These are phyloP conservation scores for Eulemur rubriventer DNA, from an alignment of 2,797 vertebrate species.

Conservation along the genomic window DNA sequence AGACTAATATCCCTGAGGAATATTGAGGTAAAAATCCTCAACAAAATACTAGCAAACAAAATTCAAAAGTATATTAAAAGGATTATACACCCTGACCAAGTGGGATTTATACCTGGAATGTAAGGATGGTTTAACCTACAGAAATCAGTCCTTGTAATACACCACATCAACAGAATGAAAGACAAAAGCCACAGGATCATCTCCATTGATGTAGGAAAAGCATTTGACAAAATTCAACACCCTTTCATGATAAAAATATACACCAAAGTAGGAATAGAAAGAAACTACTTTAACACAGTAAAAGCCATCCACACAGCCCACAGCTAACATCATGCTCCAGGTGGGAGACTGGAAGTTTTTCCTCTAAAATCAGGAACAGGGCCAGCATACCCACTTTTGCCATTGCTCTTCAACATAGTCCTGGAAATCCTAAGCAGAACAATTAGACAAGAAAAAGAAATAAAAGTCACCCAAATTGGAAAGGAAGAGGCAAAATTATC, in stretches of 20 bases:
- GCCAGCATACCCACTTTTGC: accelerated
- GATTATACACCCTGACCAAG: background rate
- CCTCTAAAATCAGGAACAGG: background rate
- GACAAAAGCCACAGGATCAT: background rate
- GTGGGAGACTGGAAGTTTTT: background rate
- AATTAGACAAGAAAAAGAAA: background rate
- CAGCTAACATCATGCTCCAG: background rate
- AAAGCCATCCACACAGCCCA: background rate
- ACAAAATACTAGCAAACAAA: background rate
- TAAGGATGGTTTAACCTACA: background rate
- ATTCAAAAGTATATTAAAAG: background rate
- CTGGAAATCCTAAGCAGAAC: background rate
- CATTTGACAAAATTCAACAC: background rate
- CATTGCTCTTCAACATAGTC: background rate
- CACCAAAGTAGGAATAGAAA: background rate
- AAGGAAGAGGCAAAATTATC: background rate
- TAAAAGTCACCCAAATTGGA: background rate
- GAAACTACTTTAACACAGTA: background rate
- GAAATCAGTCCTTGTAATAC: background rate
- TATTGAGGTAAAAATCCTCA: background rate
- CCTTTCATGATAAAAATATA: background rate
- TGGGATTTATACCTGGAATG: background rate
- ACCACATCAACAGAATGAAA: background rate
- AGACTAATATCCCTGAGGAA: background rate
- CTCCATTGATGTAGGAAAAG: background rate